Conservation (phyloP, 2,797 vertebrate species). For the Sarcophilus harrisii region DNA sequence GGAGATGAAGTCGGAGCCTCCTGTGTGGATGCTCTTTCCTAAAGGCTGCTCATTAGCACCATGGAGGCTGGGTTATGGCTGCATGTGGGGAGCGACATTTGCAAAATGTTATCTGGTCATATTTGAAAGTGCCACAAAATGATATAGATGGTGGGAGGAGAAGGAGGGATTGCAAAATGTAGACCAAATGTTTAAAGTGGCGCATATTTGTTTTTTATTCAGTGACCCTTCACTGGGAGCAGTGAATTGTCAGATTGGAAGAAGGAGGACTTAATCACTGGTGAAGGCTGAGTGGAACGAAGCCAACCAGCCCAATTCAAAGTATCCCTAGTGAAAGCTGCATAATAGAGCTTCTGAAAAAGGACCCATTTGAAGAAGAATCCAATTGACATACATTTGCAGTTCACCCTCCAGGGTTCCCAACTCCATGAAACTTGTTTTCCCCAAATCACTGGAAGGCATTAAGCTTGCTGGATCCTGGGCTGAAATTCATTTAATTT, state of each 20-base stretch:
- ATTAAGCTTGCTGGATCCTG: not conserved
- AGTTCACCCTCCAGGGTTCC: not conserved
- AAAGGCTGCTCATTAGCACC: constrained; percentile 22
- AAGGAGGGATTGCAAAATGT: constrained; percentile 42
- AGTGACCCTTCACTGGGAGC: constrained; percentile 35
- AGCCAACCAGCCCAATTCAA: not conserved
- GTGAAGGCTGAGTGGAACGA: constrained; percentile 40
- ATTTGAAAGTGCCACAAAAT: constrained; percentile 57
- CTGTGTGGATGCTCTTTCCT: constrained; percentile 29
- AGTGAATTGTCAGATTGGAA: constrained; percentile 33
- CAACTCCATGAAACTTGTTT: not conserved
- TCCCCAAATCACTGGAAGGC: not conserved
- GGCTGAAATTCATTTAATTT: not conserved
- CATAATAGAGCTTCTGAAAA: not conserved
- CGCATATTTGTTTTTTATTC: constrained; percentile 53
- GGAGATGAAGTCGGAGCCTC: constrained; percentile 18
- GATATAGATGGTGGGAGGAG: not conserved
- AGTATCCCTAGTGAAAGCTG: not conserved
- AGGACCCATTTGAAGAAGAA: not conserved
- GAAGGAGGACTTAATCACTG: constrained; percentile 32
- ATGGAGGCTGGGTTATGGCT: not conserved
- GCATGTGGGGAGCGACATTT: constrained; percentile 26
- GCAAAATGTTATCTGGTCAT: not conserved
- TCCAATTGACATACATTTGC: not conserved
- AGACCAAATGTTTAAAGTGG: constrained; percentile 46